Percentiles rank a stretch among this genome's conserved stretches.
Conservation (phyloP, 2,888 invertebrate species). For the Andrena bucephala region DNA sequence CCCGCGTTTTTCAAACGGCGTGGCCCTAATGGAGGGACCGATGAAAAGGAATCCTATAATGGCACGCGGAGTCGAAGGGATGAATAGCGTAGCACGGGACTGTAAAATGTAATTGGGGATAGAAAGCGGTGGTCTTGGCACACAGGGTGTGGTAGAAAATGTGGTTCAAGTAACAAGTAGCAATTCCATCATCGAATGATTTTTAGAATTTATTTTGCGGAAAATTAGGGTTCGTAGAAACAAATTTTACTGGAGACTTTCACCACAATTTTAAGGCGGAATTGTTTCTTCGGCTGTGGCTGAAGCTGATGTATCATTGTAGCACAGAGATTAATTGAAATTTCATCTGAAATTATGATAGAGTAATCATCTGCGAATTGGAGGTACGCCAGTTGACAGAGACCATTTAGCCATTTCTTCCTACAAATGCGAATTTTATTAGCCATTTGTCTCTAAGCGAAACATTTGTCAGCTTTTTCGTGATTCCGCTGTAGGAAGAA, state of each 20-base stretch:
- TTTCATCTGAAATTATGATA: no score
- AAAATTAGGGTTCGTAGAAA: no score
- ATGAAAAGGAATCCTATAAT: conserved; percentile 28
- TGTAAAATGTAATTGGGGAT: conserved; percentile 17
- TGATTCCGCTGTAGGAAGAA: background rate
- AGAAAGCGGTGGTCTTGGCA: background rate
- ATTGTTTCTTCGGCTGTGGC: no score
- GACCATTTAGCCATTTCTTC: background rate
- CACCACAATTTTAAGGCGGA: no score
- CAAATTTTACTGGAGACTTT: no score
- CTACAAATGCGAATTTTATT: background rate
- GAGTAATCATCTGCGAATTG: no score
- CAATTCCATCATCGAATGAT: background rate
- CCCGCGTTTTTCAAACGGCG: background rate
- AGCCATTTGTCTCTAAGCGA: background rate
- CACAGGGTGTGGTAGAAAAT: background rate
- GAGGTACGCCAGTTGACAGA: no score
- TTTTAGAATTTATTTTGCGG: background rate
- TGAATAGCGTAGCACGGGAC: conserved; percentile 11
- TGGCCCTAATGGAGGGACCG: background rate
- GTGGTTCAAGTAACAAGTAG: background rate
- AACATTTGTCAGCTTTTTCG: background rate
- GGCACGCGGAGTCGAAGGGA: conserved; percentile 8
- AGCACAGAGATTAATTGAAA: no score
- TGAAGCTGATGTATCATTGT: no score